Conservation (phyloP, 23 tunicate species). For the Halocynthia aurantium region DNA sequence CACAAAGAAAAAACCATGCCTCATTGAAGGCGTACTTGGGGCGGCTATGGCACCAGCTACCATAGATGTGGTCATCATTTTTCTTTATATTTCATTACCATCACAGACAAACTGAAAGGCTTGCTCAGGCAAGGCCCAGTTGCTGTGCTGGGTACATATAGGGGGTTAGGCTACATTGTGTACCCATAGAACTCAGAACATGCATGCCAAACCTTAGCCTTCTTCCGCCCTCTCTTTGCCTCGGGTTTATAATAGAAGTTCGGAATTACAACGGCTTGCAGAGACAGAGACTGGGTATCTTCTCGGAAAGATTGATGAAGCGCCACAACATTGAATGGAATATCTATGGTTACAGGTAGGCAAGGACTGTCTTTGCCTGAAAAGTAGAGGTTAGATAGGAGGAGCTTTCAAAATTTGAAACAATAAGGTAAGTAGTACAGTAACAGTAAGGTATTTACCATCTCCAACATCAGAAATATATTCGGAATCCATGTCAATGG, state of each 20-base stretch:
- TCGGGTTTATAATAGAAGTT: slow-evolving; percentile 71
- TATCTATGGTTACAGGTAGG: slow-evolving; percentile 24
- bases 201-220: slow-evolving; percentile 37
- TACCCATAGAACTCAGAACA: too few species aligned
- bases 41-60: background rate
- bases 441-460: slow-evolving; percentile 19
- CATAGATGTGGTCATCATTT: background rate
- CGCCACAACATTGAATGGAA: slow-evolving; percentile 78
- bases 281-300: slow-evolving; percentile 48
- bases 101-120: background rate
- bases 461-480: slow-evolving; percentile 21
- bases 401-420: background rate
- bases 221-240: slow-evolving; percentile 39
- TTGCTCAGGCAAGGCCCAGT: too few species aligned
- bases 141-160: too few species aligned
- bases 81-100: background rate
- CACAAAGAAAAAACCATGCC: background rate
- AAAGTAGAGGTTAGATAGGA: background rate
- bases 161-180: too few species aligned
- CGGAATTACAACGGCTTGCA: slow-evolving; percentile 48
- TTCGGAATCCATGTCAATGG: slow-evolving; percentile 38
- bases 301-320: slow-evolving; percentile 74
- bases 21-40: background rate
- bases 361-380: slow-evolving; percentile 25
- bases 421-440: too few species aligned